phyloP scores from a whole-genome alignment of 2,797 vertebrate genomes.

The Sebastes cheni region DNA sequence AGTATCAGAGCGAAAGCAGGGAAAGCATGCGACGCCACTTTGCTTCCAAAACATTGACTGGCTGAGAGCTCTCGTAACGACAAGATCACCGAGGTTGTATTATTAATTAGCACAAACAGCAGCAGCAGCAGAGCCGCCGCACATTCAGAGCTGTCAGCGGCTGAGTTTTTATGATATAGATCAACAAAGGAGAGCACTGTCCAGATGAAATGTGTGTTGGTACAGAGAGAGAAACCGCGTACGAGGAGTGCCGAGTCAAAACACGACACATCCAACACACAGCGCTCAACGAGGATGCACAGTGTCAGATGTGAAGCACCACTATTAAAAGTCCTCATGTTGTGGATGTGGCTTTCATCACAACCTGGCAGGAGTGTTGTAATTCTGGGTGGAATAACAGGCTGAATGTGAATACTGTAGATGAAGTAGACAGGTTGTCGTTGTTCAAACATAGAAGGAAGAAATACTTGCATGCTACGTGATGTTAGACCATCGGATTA shows the following conservation, averaged over 20 bases:
- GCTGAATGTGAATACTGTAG: conserved; percentile 12
- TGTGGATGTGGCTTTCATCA: conserved; percentile 11
- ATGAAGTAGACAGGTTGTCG: neutral
- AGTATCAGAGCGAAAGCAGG: conserved; percentile 6
- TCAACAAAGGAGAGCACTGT: neutral
- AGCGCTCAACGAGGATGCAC: neutral
- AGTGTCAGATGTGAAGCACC: conserved; percentile 55
- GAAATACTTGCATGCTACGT: neutral
- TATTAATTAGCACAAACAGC: conserved; percentile 6
- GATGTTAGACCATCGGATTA: neutral
- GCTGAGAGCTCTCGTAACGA: conserved; percentile 21
- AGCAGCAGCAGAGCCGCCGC: neutral
- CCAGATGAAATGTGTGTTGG: neutral
- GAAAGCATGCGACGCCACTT: neutral
- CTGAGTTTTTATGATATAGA: neutral
- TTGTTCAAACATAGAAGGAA: neutral
- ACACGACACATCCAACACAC: conserved; percentile 18
- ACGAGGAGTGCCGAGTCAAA: conserved; percentile 6
- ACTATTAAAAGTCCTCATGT: conserved; percentile 12
- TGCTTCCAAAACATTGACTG: conserved; percentile 9
- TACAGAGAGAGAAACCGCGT: neutral
- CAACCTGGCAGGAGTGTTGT: neutral
- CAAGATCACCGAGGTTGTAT: neutral
- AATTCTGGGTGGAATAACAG: conserved; percentile 14
- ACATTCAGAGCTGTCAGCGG: neutral